phyloP scores from a whole-genome alignment of 2,113 vertebrate genomes.

The Rynchops niger region DNA sequence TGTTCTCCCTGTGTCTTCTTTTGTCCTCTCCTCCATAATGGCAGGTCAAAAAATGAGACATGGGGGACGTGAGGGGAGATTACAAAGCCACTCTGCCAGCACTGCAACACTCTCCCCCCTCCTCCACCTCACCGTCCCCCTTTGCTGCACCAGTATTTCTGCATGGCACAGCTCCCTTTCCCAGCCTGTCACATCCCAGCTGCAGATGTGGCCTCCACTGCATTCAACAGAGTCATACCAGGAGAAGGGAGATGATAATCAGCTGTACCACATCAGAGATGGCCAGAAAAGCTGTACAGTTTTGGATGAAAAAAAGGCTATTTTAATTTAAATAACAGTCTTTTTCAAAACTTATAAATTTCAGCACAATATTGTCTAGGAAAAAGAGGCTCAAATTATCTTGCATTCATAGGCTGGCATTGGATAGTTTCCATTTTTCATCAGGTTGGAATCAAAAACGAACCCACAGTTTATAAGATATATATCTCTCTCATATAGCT shows the following conservation, averaged over 20 bases:
- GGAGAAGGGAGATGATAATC: background rate
- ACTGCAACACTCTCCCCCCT: rapidly evolving
- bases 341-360: conserved; percentile 9
- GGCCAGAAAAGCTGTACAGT: background rate
- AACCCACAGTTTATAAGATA: background rate
- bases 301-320: background rate
- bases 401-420: background rate
- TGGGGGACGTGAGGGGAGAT: background rate
- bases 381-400: conserved; percentile 26
- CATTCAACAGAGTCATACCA: background rate
- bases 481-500: background rate
- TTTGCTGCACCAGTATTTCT: background rate
- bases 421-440: conserved; percentile 18
- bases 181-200: background rate
- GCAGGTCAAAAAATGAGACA: background rate
- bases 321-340: conserved; percentile 33
- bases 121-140: background rate
- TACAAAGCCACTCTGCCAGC: background rate
- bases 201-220: background rate
- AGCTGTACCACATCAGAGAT: background rate
- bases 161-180: background rate
- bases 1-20: background rate
- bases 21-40: background rate
- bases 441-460: conserved; percentile 1
- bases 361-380: background rate